phyloP scores from a whole-genome alignment of 2,888 invertebrate genomes.

The Smittia sp. region DNA sequence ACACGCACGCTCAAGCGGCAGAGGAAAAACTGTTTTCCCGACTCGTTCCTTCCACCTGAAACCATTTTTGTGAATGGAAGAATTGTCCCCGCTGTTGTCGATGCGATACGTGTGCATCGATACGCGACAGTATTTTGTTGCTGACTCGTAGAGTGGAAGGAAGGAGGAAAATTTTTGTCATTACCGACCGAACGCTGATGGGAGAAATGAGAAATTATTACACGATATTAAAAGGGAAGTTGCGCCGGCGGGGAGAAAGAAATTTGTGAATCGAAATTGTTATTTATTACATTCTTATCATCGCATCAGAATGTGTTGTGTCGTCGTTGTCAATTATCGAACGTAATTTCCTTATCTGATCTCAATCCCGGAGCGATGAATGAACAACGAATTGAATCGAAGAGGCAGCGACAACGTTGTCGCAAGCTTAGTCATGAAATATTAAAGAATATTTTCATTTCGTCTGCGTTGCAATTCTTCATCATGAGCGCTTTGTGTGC shows the following conservation, averaged over 20 bases:
- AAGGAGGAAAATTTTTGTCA: slow-evolving; percentile 8
- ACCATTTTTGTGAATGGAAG: slow-evolving; percentile 6
- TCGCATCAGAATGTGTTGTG: neutral
- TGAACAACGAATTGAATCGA: neutral
- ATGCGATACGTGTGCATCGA: neutral
- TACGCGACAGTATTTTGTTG: neutral
- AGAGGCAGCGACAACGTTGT: neutral
- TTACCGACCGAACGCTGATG: slow-evolving; percentile 5
- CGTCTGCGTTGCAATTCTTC: no score
- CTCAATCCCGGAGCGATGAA: neutral
- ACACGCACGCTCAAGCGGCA: neutral
- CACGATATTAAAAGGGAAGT: neutral
- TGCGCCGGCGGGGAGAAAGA: neutral
- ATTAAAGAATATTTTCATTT: no score
- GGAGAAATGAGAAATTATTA: slow-evolving; percentile 7
- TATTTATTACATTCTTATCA: slow-evolving; percentile 12
- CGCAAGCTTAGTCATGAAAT: neutral
- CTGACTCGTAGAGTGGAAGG: neutral
- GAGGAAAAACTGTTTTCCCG: neutral
- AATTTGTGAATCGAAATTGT: neutral
- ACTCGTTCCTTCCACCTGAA: neutral
- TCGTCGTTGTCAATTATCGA: slow-evolving; percentile 8
- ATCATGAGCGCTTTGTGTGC: neutral
- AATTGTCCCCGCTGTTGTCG: neutral
- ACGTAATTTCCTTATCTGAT: neutral